Evolutionary conservation across 2,113 vertebrate species (phyloP), one percentile per base, ranked within the genome.

Genomic region (Beaufortia kweichowensis): DNA sequence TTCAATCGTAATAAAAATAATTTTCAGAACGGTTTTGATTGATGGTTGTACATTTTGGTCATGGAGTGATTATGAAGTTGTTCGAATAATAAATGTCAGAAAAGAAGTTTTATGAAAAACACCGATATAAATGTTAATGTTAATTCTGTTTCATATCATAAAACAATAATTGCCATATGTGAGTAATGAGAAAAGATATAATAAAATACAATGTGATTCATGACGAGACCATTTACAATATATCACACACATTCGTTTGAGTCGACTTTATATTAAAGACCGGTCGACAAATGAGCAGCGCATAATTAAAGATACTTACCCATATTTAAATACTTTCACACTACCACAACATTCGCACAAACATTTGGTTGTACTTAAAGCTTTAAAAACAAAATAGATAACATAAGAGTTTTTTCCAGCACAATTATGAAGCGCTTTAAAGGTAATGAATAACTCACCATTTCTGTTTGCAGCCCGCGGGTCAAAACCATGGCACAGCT

Each of bases 401-500:
- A n/a, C n/a, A n/a, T n/a, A n/a, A n/a, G 33, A 7, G 24, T 35
- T 35, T 9, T 35, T n/a, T n/a, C 8, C 6, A 1, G 15, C 17
- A n/a, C 19, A 21, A 43, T 12, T 31, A 15, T 3, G 46, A 26
- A 29, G 56, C 23, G 29, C 29, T 35, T 39, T 48, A 35, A 23
- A 39, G 35, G 59, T 31, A 31, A 64, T 57, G 6, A 50, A 65
- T 43, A 33, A 41, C 83, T 86, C 79, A 86, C 85, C 85, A 81
- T 86, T 76, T 80, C 59, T 69, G 59, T 60, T 79, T 69, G 83
- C 67, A 84, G 67, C 72, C 71, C 78, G 48, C 69, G 55, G 83
- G 75, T 86, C 56, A 80, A 78, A 67, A 84, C 61, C 85, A 84
- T 84, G 66, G 80, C 80, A 84, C 67, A 79, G 23, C 11, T 83